Evolutionary conservation across 2,113 vertebrate species (phyloP).

Genomic region (Crotalus tigris): DNA sequence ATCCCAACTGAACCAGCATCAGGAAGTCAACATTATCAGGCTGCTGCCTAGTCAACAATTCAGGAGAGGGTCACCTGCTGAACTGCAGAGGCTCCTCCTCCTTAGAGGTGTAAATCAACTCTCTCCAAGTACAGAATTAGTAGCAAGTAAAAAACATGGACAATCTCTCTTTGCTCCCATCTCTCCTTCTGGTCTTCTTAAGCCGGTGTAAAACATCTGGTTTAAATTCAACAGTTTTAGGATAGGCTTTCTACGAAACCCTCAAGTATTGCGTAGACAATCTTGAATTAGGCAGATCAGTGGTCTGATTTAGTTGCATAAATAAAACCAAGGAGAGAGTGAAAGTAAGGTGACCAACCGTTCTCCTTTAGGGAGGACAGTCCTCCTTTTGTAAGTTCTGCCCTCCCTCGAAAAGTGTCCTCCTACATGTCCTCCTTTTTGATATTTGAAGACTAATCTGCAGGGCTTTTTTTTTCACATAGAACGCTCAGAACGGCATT

Average conservation of each 20-base stretch:
- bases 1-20: background rate
- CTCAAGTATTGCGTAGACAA: background rate
- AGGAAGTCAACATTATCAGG: background rate
- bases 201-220: background rate
- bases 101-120: background rate
- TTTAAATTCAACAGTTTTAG: background rate
- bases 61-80: background rate
- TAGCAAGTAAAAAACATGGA: background rate
- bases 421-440: too few relatives aligned
- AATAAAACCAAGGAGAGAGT: background rate
- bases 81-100: background rate
- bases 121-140: background rate
- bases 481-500: too few relatives aligned
- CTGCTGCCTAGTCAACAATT: too few relatives aligned
- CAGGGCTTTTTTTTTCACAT: too few relatives aligned
- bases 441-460: too few relatives aligned
- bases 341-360: background rate
- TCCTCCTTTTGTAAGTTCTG: too few relatives aligned
- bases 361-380: too few relatives aligned
- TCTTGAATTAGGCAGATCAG: background rate
- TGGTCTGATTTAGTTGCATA: background rate
- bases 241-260: background rate
- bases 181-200: background rate
- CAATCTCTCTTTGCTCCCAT: background rate
- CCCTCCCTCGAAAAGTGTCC: too few relatives aligned